Base-by-base conservation (phyloP, 2,797 vertebrate genomes). In the Gallirallus australis region DNA sequence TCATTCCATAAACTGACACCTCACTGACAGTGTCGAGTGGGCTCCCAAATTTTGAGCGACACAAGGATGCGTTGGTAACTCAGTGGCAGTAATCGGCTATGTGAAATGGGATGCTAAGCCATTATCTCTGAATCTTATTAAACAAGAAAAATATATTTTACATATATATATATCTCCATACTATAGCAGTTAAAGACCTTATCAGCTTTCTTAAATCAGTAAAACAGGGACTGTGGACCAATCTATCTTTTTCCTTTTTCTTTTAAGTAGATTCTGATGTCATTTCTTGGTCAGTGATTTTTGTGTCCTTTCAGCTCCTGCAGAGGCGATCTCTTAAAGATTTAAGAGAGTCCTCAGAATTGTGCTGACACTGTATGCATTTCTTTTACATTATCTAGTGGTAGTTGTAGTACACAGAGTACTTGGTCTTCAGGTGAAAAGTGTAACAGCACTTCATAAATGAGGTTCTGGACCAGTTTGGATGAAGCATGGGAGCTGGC, bases 391-490 rank as follows among this genome's bases (percentile, higher is more conserved):
- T 53, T 71, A 69, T 59, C 39, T 73, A 45, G 21, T 17, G 14
- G n/a, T 31, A 35, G 2, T 78, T 93, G 61, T 60, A 75, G 53
- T 47, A 80, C 31, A 17, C 18, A 21, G 15, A 23, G 3, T 45
- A 39, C 47, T 90, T 37, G 42, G 40, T 39, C 9, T 45, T 89
- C 28, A 90, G 54, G 30, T 69, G 50, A n/a, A 90, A 90, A 72
- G 8, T 78, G 53, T 91, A 81, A 47, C 70, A 83, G 33, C 37
- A 61, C 65, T 75, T 83, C 54, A 47, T 39, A 89, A 86, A 82
- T 23, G 30, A 73, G 15, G 8, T 72, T 89, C 28, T 64, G 77
- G 85, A 7, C 23, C 56, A 52, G 25, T n/a, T 50, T 81, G 23
- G 42, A 65, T 69, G 47, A 7, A 61, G 24, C 42, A 60, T 72